phyloP scores from a whole-genome alignment of 2,113 vertebrate genomes.

The Blennius ocellaris region DNA sequence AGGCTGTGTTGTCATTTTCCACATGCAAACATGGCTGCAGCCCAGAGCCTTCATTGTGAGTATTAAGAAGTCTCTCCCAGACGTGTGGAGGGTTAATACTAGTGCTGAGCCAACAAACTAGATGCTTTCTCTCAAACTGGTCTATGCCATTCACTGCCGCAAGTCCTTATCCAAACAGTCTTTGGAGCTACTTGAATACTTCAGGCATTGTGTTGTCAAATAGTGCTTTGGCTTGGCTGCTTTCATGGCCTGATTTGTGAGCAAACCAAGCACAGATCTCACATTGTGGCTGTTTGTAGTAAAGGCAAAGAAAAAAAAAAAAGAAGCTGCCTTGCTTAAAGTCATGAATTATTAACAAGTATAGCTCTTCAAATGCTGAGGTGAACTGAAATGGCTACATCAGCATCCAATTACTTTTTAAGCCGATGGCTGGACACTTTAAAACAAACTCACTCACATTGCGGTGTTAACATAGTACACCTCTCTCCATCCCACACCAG shows the following conservation, averaged over 20 bases:
- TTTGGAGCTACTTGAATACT: neutral
- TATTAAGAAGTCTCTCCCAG: neutral
- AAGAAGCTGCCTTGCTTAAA: neutral
- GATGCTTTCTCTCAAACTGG: neutral
- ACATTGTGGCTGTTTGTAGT: neutral
- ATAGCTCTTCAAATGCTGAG: conserved; percentile 7
- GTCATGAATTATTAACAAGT: conserved; percentile 38
- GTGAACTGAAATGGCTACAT: conserved; percentile 15
- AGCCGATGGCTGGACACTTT: neutral
- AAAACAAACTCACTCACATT: neutral
- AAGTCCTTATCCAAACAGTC: neutral
- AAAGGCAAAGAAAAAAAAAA: conserved; percentile 17
- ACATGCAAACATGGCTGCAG: neutral
- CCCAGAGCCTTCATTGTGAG: neutral
- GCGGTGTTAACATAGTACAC: neutral
- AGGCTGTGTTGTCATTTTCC: neutral
- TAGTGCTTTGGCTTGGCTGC: neutral
- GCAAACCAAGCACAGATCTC: neutral
- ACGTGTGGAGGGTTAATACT: neutral
- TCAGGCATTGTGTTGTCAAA: neutral
- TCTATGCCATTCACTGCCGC: neutral
- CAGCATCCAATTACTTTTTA: conserved; percentile 23
- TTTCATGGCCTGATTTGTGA: neutral
- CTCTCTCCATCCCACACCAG: neutral
- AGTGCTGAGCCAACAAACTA: neutral